A percentile compares a stretch with the other conserved stretches of the same genome.
Conservation (phyloP, 2,797 vertebrate genomes). For the Arnoldichthys spilopterus region DNA sequence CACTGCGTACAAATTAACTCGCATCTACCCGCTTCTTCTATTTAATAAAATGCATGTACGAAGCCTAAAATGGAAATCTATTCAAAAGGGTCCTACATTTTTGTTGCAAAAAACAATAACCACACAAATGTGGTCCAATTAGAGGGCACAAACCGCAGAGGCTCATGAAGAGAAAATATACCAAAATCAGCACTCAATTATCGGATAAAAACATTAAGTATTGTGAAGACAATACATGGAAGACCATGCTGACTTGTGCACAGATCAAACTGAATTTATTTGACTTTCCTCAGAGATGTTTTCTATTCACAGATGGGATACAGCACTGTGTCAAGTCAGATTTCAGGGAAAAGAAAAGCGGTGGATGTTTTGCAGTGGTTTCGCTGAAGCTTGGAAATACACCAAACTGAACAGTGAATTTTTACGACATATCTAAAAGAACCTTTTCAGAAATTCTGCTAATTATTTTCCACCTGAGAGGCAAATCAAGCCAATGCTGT, state of each 20-base stretch:
- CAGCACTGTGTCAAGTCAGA: slow-evolving; percentile 55
- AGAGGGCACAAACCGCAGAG: slow-evolving; percentile 5
- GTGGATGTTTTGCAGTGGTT: slow-evolving; percentile 39
- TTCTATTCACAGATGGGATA: slow-evolving; percentile 46
- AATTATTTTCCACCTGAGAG: background rate
- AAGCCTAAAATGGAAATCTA: slow-evolving; percentile 34
- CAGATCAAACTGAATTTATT: slow-evolving; percentile 30
- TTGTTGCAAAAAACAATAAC: slow-evolving; percentile 21
- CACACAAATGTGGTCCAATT: slow-evolving; percentile 26
- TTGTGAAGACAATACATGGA: slow-evolving; percentile 43
- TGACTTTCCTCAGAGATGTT: slow-evolving; percentile 49
- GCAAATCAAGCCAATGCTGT: background rate
- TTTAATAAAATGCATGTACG: background rate
- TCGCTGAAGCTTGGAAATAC: slow-evolving; percentile 22
- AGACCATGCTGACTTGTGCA: slow-evolving; percentile 42
- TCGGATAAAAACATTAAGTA: slow-evolving; percentile 13
- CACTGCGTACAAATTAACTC: slow-evolving; percentile 39
- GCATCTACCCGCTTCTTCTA: slow-evolving; percentile 28
- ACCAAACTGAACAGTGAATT: background rate
- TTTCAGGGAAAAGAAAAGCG: slow-evolving; percentile 48
- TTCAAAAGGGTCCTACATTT: slow-evolving; percentile 33
- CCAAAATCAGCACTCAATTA: slow-evolving; percentile 20
- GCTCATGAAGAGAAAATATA: slow-evolving; percentile 12
- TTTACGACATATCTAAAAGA: background rate
- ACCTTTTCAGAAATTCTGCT: background rate